Base-by-base conservation (phyloP, 2,888 invertebrate genomes). In the Papilio demoleus region DNA sequence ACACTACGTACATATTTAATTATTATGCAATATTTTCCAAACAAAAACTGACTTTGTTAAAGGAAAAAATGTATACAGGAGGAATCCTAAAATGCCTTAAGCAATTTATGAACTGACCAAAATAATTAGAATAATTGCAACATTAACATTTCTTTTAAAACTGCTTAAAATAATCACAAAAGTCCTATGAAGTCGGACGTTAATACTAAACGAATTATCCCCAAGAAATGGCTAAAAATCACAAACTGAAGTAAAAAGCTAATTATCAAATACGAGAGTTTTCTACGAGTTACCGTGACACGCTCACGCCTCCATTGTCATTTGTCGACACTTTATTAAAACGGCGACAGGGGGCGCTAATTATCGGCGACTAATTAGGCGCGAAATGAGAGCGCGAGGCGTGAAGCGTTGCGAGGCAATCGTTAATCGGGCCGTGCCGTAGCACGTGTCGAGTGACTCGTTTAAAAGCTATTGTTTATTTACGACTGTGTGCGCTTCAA, bases 341-440 rank as follows among this genome's bases (percentile, higher is more conserved):
- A 68, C 66, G 45, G 14, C 63, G 63, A 58, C 56, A 63, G 27
- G 62, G 45, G 64, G 68, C 68, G 59, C 42, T 65, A 68, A 68
- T 68, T 68, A 65, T 53, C 64, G 40, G 42, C 40, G 65, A 68
- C 60, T 65, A 65, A 68, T 68, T 68, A 68, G 59, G 59, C 68
- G 64, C 59, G 68, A 64, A 68, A 68, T 64, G 59, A 27, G 68
- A 64, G 47, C 68, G 64, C 64, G 63, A 22, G 56, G 60, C 67
- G 60, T 66, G 60, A 66, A 67, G 67, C 50, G 40, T 67, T 61
- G 6, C 67, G 24, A 60, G 61, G 53, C 67, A 61, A 38, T 67
- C 50, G 67, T 53, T 53, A 56, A 56, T 53, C 22, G 62, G 62
- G 62, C 19, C 50, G 53, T 34, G n/a, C 42, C 22, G 22, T 67